Evolutionary conservation across 1,140 invertebrate genomes (phyloP).

Genomic region (Globodera rostochiensis): DNA sequence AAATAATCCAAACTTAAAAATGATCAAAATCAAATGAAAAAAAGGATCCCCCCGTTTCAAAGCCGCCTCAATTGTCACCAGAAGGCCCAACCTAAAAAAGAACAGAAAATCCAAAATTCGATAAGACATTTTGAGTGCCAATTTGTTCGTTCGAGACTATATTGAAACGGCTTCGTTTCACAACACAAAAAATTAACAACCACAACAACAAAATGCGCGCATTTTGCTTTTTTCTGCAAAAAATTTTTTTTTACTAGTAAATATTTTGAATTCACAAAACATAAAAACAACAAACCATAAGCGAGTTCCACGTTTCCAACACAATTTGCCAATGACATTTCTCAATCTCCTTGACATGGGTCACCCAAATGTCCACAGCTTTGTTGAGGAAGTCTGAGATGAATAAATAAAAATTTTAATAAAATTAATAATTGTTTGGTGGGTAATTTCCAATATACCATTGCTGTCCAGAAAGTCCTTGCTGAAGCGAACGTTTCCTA

Average conservation of each 20-base stretch:
- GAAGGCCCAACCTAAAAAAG: not conserved
- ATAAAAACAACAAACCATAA: not conserved
- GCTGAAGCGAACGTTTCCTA: conserved; percentile 1
- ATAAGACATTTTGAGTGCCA: too few relatives aligned
- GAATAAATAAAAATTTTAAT: not conserved
- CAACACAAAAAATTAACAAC: too few relatives aligned
- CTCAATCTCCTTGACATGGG: conserved; percentile 3
- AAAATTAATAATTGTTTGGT: not conserved
- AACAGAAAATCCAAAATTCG: not conserved
- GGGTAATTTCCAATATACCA: not conserved
- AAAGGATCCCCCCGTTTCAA: not conserved
- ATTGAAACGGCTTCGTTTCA: too few relatives aligned
- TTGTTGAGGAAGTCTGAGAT: conserved; percentile 11
- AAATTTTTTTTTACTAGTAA: too few relatives aligned
- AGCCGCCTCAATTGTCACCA: not conserved
- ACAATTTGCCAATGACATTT: conserved; percentile 16
- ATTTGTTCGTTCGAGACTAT: too few relatives aligned
- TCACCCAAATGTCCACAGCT: not conserved
- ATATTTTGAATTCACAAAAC: too few relatives aligned
- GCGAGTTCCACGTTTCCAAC: not conserved
- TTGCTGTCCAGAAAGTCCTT: conserved; percentile 5
- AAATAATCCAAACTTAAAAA: not conserved
- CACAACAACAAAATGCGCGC: too few relatives aligned
- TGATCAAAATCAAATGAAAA: not conserved
- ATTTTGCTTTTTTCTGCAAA: not conserved